phyloP scores from a whole-genome alignment of 2,797 vertebrate species.

The Aphelocoma californica region DNA sequence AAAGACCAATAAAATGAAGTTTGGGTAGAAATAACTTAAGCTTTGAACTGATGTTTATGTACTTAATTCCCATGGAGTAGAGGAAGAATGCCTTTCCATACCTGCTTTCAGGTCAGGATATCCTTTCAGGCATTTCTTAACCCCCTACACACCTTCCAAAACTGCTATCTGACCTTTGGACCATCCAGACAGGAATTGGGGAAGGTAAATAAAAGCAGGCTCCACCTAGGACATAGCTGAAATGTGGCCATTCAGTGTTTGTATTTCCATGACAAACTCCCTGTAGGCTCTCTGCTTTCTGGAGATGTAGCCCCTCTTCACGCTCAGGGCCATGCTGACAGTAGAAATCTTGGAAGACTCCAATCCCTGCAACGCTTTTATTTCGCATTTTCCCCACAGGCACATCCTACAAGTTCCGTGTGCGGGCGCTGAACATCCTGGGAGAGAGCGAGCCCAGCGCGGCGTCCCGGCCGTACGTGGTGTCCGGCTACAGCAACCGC shows the following conservation, averaged over 20 bases:
- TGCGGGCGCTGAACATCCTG: conserved; percentile 92
- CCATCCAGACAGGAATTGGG: neutral
- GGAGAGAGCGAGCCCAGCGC: conserved; percentile 94
- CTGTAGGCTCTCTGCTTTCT: neutral
- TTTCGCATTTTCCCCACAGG: conserved; percentile 71
- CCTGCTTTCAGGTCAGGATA: neutral
- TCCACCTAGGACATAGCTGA: neutral
- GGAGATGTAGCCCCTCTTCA: neutral
- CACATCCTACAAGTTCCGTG: conserved; percentile 93
- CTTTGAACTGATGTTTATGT: neutral
- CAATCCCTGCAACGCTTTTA: neutral
- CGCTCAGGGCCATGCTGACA: neutral
- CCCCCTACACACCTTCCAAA: neutral
- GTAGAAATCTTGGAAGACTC: neutral
- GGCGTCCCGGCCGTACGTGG: conserved; percentile 89
- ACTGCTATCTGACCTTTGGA: neutral
- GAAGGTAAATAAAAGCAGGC: neutral
- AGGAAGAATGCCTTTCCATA: neutral
- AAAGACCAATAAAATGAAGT: neutral
- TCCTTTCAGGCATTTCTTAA: neutral
- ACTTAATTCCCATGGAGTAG: neutral
- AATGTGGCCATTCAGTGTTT: neutral
- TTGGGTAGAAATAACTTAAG: neutral
- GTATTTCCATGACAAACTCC: neutral
- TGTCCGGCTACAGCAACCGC: conserved; percentile 85